phyloP scores from a whole-genome alignment of 2,113 vertebrate genomes.

The Tyto alba region DNA sequence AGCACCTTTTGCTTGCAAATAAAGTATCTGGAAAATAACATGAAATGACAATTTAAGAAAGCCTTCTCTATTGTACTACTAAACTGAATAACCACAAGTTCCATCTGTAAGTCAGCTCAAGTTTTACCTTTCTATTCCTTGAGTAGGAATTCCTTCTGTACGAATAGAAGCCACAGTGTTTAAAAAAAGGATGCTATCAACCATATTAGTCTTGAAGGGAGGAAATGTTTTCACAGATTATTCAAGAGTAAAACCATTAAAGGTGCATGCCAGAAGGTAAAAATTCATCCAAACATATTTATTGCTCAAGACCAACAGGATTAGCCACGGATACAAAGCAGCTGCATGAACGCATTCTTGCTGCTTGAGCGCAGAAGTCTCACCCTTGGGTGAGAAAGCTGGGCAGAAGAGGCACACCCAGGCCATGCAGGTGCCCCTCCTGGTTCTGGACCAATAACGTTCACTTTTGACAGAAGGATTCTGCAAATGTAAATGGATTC shows the following conservation, averaged over 20 bases:
- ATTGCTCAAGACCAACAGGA: background rate
- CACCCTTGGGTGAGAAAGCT: background rate
- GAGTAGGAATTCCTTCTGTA: no score
- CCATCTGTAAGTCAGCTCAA: background rate
- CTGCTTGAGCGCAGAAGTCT: background rate
- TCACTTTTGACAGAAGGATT: background rate
- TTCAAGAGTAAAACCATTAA: background rate
- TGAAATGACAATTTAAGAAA: background rate
- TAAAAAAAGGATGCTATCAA: background rate
- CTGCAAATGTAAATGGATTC: background rate
- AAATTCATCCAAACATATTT: background rate
- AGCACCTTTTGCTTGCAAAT: background rate
- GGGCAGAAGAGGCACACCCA: background rate
- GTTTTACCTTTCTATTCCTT: background rate
- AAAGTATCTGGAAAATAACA: background rate
- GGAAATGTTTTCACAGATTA: background rate
- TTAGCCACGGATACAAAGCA: background rate
- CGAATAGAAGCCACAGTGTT: background rate
- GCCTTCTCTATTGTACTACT: background rate
- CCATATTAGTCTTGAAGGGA: background rate
- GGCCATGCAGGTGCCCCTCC: background rate
- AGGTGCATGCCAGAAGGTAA: background rate
- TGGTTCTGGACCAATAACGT: background rate
- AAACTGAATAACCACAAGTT: background rate
- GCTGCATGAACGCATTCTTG: accelerated